Percentiles rank a stretch among this genome's conserved stretches.
phyloP scores from a whole-genome alignment of 2,113 vertebrate genomes.

The Crypturellus undulatus region DNA sequence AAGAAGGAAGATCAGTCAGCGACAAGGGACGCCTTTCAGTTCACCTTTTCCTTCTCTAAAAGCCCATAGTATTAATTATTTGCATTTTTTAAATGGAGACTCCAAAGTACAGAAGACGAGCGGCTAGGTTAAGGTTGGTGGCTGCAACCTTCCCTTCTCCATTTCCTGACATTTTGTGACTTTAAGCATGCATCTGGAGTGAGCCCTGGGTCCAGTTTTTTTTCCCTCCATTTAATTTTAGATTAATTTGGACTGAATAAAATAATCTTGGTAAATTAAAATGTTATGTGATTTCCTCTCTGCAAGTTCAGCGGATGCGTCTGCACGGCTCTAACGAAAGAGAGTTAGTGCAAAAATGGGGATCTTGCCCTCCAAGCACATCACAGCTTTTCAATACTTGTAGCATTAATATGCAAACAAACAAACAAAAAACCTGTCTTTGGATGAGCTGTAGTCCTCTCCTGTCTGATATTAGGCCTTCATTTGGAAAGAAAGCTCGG shows the following conservation, averaged over 20 bases:
- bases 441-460: background rate
- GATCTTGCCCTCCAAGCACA: background rate
- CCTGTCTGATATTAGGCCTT: background rate
- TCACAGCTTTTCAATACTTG: background rate
- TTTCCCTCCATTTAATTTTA: constrained; percentile 33
- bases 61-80: background rate
- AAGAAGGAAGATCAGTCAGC: background rate
- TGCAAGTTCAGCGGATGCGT: background rate
- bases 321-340: constrained; percentile 38
- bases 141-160: background rate
- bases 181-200: background rate
- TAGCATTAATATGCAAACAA: background rate
- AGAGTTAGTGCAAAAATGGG: background rate
- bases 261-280: constrained; percentile 53
- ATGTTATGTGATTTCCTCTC: constrained; percentile 43
- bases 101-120: background rate
- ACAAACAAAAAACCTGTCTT: background rate
- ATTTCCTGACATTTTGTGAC: background rate
- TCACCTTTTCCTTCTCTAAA: background rate
- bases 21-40: background rate
- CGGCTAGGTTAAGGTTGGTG: background rate
- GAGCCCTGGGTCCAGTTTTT: background rate
- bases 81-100: background rate
- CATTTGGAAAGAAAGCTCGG: background rate
- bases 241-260: background rate